A percentile compares a stretch with the other conserved stretches of the same genome.
Evolutionary conservation across 2,888 invertebrate species (phyloP).

Genomic region (Macropis europaea): DNA sequence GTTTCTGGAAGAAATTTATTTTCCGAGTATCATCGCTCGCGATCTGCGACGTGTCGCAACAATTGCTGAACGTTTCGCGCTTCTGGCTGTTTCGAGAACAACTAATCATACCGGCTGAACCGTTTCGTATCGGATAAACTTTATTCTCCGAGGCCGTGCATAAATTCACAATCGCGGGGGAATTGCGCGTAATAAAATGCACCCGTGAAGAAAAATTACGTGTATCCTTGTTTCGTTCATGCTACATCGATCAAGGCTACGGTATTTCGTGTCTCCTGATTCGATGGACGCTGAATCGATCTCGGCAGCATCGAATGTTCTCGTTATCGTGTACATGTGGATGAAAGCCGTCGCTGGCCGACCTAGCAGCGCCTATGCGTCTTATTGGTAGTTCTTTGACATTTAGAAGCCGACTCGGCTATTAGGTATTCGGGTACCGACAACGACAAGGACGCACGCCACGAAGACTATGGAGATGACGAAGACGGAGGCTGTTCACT

Average conservation of each 20-base stretch:
- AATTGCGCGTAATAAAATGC: no score
- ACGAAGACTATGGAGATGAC: conserved; percentile 11
- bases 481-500: conserved; percentile 61
- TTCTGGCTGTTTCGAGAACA: conserved; percentile 4
- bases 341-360: background rate
- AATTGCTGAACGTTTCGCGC: background rate
- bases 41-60: conserved; percentile 29
- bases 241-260: conserved; percentile 3
- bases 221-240: no score
- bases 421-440: conserved; percentile 58
- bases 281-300: conserved; percentile 2
- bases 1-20: conserved; percentile 37
- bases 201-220: no score
- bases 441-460: conserved; percentile 9
- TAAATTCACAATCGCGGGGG: background rate
- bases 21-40: conserved; percentile 6
- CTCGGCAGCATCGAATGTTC: background rate
- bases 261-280: background rate
- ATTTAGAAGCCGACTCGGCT: conserved; percentile 47
- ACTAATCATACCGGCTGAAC: conserved; percentile 31
- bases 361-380: background rate
- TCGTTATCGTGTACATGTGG: background rate
- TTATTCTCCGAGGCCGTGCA: background rate
- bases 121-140: conserved; percentile 12
- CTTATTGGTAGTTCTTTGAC: conserved; percentile 52